These are phyloP conservation scores for Strix uralensis DNA, from an alignment of 2,113 vertebrate species.

Conservation along the genomic window DNA sequence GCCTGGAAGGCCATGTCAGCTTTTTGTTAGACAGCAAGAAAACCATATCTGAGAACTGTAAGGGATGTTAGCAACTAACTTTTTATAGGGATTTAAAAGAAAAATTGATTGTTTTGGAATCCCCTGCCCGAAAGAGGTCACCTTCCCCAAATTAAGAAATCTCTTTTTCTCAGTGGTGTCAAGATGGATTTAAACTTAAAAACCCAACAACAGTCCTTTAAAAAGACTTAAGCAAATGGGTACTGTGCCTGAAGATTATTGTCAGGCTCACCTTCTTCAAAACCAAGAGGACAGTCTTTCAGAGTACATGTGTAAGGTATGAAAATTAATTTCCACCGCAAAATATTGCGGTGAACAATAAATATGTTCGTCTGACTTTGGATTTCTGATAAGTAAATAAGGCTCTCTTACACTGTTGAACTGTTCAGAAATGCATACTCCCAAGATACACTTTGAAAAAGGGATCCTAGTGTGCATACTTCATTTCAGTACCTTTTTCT, in stretches of 20 bases:
- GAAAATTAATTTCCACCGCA: neutral
- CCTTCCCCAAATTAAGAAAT: constrained; percentile 36
- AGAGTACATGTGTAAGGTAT: neutral
- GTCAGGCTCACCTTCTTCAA: neutral
- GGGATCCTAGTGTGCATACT: constrained; percentile 62
- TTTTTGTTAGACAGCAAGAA: neutral
- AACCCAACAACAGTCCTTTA: neutral
- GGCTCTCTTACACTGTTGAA: neutral
- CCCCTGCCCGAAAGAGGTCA: constrained; percentile 10
- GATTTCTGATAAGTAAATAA: neutral
- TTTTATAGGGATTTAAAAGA: neutral
- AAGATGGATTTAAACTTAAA: constrained; percentile 6
- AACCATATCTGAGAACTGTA: neutral
- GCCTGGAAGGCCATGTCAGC: neutral
- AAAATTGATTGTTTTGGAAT: constrained; percentile 46
- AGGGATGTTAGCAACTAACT: neutral
- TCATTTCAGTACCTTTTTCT: constrained; percentile 49
- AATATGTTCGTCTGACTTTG: neutral
- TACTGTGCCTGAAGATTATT: neutral
- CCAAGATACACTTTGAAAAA: constrained; percentile 60
- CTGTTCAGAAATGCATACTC: constrained; percentile 11
- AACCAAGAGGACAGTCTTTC: neutral
- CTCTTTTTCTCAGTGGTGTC: constrained; percentile 62
- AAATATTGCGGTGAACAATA: neutral
- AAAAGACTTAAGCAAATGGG: neutral